Evolutionary conservation across 2,888 invertebrate genomes (phyloP), one percentile per base, ranked within the genome.

Genomic region (Pseudococcus viburni): DNA sequence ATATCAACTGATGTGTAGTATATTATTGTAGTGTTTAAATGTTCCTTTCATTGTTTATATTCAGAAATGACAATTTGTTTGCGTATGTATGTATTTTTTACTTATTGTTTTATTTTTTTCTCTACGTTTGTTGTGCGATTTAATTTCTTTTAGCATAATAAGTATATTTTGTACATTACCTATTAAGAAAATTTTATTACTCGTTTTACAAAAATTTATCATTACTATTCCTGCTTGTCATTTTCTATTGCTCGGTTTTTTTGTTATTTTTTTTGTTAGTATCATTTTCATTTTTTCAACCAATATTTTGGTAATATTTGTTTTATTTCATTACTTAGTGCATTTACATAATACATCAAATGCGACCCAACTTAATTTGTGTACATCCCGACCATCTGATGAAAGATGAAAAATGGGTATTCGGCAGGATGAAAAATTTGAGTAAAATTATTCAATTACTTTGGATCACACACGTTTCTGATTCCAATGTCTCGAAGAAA

Each of bases 231-330:
- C 17, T 33, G 73, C 73, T 73, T 73, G 4, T 12, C 8, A 73
- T 73, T 33, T 33, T 73, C 17, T 26, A 33, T 73, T 73, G 15
- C 73, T 73, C 73, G 73, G 33, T 33, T 33, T 73, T 33, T 73
- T 73, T 33, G 26, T 33, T 33, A 5, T 73, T 17, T 9, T 73
- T 73, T 33, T 73, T 73, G 17, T 8, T 33, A 17, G 0, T 33
- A 73, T 33, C 17, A 51, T 51, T 51, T 46, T 46, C n/a, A 48
- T 42, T 42, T 8, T 42, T 42, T 42, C 42, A 7, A 42, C 8
- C 8, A 51, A 51, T 51, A 51, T 51, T 51, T 15, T 11, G 12
- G 59, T 59, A 42, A 42, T 5, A 42, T 9, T 9, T 42, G 42
- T 42, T 42, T 42, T 42, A 42, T 42, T 42, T 8, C 9, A 42